Evolutionary conservation across 2,113 vertebrate species (phyloP), one percentile per base, ranked within the genome.

Genomic region (Macquaria australasica): DNA sequence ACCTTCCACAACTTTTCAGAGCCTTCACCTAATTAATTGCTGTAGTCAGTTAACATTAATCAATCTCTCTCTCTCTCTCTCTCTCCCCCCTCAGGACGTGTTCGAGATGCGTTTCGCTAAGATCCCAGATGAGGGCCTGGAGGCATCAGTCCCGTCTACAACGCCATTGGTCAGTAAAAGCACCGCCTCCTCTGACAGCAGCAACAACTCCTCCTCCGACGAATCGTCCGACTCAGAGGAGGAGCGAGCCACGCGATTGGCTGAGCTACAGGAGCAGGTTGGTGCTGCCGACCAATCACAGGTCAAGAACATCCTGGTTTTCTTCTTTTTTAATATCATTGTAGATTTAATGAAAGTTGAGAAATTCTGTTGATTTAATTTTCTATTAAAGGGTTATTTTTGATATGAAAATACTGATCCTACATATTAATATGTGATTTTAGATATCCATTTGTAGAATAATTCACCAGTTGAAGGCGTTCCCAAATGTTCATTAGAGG

Each of bases 21-120:
- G 16, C 8, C 7, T 39, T 23, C 3, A 14, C 53, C 66, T 55
- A 5, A 1, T 6, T 23, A 8, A 3, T 31, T 0, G 0, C n/a
- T 25, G 14, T 9, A 1, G 16, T 69, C 31, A 2, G 1, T 59
- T 23, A 31, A 31, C n/a, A 1, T 9, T 43, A 11, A 3, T 2
- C 37, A 37, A 6, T 37, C 11, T 45, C 43, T 8, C 43, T 14
- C 43, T 4, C 11, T 12, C 41, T 64, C 8, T 5, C 20, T 60
- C 9, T 37, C 6, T 79, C 15, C 21, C 34, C 37, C 82, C 28
- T 12, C 86, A 99, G 98, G 98, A 99, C 0, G 98, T 99, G 79
- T 99, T 99, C 34, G 98, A 99, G 95, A 99, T 99, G 98, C 96
- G 97, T 45, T 99, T 99, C 0, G 98, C 98, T 45, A 99, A 99